phyloP scores from a whole-genome alignment of 2,888 invertebrate genomes.

The Hermodice carunculata region DNA sequence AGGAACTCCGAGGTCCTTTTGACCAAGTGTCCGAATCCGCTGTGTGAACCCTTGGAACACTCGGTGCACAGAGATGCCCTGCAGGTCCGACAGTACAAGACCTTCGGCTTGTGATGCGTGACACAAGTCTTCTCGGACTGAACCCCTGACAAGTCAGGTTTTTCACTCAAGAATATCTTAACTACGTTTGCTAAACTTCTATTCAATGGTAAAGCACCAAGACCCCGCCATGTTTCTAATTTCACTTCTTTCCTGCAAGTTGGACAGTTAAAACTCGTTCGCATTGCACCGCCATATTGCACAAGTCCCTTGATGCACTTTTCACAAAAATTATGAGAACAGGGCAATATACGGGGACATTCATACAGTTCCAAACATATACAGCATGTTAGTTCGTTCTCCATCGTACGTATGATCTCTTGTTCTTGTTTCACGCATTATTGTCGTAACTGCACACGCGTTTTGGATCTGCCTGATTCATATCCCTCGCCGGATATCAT shows the following conservation, averaged over 20 bases:
- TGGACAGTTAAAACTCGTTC: conserved; percentile 5
- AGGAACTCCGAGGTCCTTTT: neutral
- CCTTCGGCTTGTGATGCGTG: conserved; percentile 1
- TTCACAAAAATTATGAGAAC: conserved; percentile 26
- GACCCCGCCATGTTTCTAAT: neutral
- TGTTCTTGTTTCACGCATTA: no score
- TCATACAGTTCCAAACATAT: conserved; percentile 22
- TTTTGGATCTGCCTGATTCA: no score
- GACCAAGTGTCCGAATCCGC: conserved; percentile 16
- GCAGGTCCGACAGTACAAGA: conserved; percentile 16
- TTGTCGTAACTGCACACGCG: no score
- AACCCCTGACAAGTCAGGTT: neutral
- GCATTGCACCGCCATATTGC: neutral
- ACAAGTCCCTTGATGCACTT: conserved; percentile 10
- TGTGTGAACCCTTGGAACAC: neutral
- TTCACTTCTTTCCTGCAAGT: conserved; percentile 4
- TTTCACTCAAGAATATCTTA: neutral
- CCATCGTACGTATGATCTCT: no score
- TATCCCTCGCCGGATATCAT: no score
- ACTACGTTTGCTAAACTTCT: conserved; percentile 3
- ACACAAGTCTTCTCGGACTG: neutral
- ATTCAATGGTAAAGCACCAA: conserved; percentile 7
- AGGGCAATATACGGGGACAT: conserved; percentile 17
- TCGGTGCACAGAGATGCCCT: neutral
- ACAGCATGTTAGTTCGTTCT: conserved; percentile 21